Base-by-base conservation (phyloP, 35 echinoderm and acorn worm species). In the Apostichopus californicus region DNA sequence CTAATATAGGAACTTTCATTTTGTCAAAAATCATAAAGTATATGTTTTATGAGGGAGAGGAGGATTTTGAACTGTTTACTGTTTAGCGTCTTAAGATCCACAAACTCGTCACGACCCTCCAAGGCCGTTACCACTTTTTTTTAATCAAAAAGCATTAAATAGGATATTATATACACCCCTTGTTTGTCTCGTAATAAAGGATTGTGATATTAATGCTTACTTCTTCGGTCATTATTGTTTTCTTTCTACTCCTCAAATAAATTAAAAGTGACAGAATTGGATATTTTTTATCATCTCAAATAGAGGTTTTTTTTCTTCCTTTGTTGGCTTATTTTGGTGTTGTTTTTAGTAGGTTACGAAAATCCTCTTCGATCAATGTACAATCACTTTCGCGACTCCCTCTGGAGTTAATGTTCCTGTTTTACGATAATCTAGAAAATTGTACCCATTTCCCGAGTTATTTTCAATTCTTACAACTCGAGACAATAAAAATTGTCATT, bases 271-370 rank as follows among this genome's bases (percentile, higher is more conserved):
- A 83, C 80, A 83, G 17, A 83, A 56, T 55, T 83, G 9, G 53
- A 55, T 14, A 83, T 83, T 5, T 83, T 5, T 34, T 1, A 55
- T 55, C 52, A 55, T 83, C 9, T 25, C 46, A 83, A 55, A 53
- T 18, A 83, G 55, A 53, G 20, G 57, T 83, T 83, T 8, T 55
- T 83, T 83, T 34, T 83, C 34, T 46, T 17, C 0, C 17, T 83
- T 34, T n/a, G 80, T 53, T 56, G n/a, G n/a, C 80, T 79, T 22
- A 17, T 46, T 46, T 11, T 17, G 80, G 80, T n/a, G 80, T 25
- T 83, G 80, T 83, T 83, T 83, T 83, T 34, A 81, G n/a, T 83
- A 55, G 80, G 80, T 83, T 83, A 56, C 80, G 55, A 57, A 83
- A 83, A 17, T 83, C 80, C n/a, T 56, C 5, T 55, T 55, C 8